Base-by-base conservation (phyloP, 2,113 vertebrate genomes). In the Platysteira castanea region DNA sequence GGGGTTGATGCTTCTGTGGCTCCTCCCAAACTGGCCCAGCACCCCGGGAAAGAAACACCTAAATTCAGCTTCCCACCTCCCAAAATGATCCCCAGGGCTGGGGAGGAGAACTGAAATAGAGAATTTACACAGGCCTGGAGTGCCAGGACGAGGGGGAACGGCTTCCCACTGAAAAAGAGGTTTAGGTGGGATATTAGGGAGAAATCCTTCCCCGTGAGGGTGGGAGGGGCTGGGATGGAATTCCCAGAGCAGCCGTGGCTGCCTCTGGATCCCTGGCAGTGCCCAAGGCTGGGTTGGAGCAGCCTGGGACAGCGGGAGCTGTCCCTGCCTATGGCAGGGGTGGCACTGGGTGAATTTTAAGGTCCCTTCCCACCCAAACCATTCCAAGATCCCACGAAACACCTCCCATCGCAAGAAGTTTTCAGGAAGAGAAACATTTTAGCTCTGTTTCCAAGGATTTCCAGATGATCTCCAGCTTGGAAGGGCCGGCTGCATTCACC, bases 241-340 rank as follows among this genome's bases (percentile, higher is more conserved):
- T 77, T 68, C 63, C 73, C 73, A 69, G 63, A 39, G 22, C 0
- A 33, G 46, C 63, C 53, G 63, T 5, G 46, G 27, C 52, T 76
- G 71, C 9, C 7, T 17, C 44, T 69, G 67, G 26, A 79, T 47
- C 44, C 41, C 47, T 70, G 64, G 6, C 0, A 53, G 28, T 47
- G 41, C 0, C 56, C 64, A n/a, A 24, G 56, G 30, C 49, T n/a
- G 17, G 65, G 10, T 0, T 69, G 57, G 65, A 31, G 10, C 39
- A 8, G 0, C 35, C 76, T 73, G 68, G 22, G 59, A 6, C 1
- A 7, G 37, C 5, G 68, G 42, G 1, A 57, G 17, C 8, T 37
- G 57, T 46, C 39, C 18, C 33, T 69, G 84, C 30, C 31, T 63
- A 37, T 2, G 46, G 37, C 22, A 44, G 31, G 39, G 44, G 9